Percentiles rank a stretch among this genome's conserved stretches.
Conservation (phyloP, 2,113 vertebrate genomes). For the Tenrec ecaudatus region DNA sequence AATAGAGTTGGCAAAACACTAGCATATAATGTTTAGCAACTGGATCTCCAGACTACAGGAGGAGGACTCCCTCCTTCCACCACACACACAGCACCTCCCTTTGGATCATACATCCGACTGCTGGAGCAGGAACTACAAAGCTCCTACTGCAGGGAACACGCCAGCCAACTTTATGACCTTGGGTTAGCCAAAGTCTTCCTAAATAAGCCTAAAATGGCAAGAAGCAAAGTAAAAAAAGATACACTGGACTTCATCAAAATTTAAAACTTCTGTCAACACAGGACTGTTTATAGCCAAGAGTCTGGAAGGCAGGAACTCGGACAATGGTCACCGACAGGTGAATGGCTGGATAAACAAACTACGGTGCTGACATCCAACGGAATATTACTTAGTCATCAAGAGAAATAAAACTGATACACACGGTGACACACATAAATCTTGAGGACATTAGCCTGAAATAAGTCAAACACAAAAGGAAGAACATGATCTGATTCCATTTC, state of each 20-base stretch:
- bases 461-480: not conserved
- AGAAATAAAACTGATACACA: not conserved
- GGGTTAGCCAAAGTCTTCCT: not conserved
- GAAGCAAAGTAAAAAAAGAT: not conserved
- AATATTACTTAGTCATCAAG: not conserved
- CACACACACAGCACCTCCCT: not conserved
- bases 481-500: not conserved
- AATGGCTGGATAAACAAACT: not conserved
- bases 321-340: not conserved
- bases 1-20: not conserved
- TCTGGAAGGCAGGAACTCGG: too few relatives aligned
- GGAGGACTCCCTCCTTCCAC: not conserved
- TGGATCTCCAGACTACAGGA: not conserved
- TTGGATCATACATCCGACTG: not conserved
- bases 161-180: not conserved
- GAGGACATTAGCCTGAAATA: not conserved
- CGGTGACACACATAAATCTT: not conserved
- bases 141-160: not conserved
- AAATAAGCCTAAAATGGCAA: conserved; percentile 21
- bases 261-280: not conserved
- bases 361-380: not conserved
- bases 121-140: not conserved
- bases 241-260: not conserved
- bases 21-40: conserved; percentile 2
- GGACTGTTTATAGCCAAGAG: too few relatives aligned